Base-by-base conservation (phyloP, 2,888 invertebrate species). In the Callyntrura guangdongensis region DNA sequence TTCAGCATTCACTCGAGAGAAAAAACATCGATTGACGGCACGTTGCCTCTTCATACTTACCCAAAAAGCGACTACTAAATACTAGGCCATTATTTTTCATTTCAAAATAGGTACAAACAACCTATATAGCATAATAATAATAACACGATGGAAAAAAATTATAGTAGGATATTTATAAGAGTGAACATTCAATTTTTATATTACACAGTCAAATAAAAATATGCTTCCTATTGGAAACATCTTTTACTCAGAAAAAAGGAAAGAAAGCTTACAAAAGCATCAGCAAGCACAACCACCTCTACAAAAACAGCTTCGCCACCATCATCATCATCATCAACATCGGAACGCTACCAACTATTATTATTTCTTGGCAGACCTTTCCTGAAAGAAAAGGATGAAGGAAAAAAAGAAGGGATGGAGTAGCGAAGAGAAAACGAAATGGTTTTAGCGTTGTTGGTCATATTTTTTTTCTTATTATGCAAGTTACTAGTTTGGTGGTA, bases 11-110 rank as follows among this genome's bases (percentile, higher is more conserved):
- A 61, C 61, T 45, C 36, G 36, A 17, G 36, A 17, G 47, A 6
- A 25, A 74, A 47, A n/a, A 53, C 77, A 79, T 89, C 84, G 89
- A 84, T 84, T 86, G 79, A 86, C 47, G 64, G 14, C 27, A n/a
- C n/a, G n/a, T 67, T 72, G 49, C 20, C n/a, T 36, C 36, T 11
- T 61, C 6, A 17, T 45, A 81, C 9, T 8, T 20, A 61, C 5
- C 11, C 8, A 61, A 61, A 59, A 45, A 36, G 17, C 5, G 17
- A 12, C 9, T 17, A 12, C 9, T 17, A 61, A 81, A 45, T 61
- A 36, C 22, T 77, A 20, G 25, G 12, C 49, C 27, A 53, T 77
- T 77, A 77, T 77, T 77, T 77, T 74, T 56, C 49, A 77, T 81
- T 61, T 17, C 61, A 81, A 53, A 49, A 64, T 11, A 25, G 20